Evolutionary conservation across 2,888 invertebrate species (phyloP).

Genomic region (Phania funesta): DNA sequence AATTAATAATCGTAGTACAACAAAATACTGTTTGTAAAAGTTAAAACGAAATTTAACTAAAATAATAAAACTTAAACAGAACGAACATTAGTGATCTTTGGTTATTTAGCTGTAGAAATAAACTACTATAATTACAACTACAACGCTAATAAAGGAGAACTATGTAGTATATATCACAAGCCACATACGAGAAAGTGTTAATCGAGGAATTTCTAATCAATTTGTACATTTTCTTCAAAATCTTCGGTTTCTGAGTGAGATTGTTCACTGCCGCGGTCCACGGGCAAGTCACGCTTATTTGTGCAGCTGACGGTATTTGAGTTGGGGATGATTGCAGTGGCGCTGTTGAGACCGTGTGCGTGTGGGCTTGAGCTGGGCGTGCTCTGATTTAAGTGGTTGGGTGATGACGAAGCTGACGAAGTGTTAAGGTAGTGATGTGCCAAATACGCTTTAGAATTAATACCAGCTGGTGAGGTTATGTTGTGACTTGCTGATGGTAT

Average conservation of each 20-base stretch:
- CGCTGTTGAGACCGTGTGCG: not conserved
- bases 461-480: conserved; percentile 12
- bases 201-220: conserved; percentile 73
- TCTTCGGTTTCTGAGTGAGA: conserved; percentile 73
- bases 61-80: not conserved
- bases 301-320: conserved; percentile 42
- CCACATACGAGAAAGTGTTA: conserved; percentile 15
- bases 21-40: conserved; percentile 38
- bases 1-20: not conserved
- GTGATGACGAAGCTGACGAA: conserved; percentile 60
- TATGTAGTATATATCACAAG: conserved; percentile 46
- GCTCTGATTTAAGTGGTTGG: conserved; percentile 58
- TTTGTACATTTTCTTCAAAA: conserved; percentile 80
- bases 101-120: conserved; percentile 40
- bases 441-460: conserved; percentile 27
- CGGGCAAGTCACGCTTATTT: conserved; percentile 16
- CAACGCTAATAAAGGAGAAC: no score
- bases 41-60: conserved; percentile 21
- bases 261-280: conserved; percentile 71
- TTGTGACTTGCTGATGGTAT: conserved; percentile 77
- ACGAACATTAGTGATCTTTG: conserved; percentile 8
- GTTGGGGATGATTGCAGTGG: not conserved
- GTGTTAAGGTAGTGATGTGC: conserved; percentile 29
- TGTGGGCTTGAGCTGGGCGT: conserved; percentile 57
- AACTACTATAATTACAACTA: not conserved